Evolutionary conservation across 2,797 vertebrate species (phyloP).

Genomic region (Alcedo quadribrachys): DNA sequence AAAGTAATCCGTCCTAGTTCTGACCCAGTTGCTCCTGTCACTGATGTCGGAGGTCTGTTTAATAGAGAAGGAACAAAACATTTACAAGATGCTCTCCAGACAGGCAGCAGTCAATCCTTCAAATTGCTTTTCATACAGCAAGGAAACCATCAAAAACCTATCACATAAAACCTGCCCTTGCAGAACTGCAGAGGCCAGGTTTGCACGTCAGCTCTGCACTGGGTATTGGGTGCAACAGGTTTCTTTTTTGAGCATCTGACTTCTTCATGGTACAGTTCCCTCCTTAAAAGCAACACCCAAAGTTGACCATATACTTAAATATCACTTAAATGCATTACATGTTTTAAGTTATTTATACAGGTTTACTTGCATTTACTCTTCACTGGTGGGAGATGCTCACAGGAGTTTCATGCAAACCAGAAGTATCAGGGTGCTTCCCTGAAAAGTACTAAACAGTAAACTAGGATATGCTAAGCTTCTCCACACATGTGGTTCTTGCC

Average conservation of each 20-base stretch:
- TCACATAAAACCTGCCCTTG: background rate
- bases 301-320: background rate
- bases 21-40: constrained; percentile 83
- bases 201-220: background rate
- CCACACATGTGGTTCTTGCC: background rate
- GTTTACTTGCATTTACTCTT: background rate
- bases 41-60: constrained; percentile 87
- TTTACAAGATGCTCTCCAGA: constrained; percentile 11
- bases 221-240: background rate
- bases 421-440: background rate
- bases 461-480: fast-evolving
- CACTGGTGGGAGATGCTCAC: background rate
- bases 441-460: background rate
- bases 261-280: background rate
- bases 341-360: background rate
- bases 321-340: background rate
- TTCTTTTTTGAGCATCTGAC: background rate
- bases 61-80: constrained; percentile 40
- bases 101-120: constrained; percentile 19
- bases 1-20: constrained; percentile 93
- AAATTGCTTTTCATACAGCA: background rate
- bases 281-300: background rate
- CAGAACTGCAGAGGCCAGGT: background rate
- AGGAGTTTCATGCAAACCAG: background rate
- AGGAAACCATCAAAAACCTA: background rate